Base-by-base conservation (phyloP, 2,113 vertebrate genomes). In the Fukomys damarensis region DNA sequence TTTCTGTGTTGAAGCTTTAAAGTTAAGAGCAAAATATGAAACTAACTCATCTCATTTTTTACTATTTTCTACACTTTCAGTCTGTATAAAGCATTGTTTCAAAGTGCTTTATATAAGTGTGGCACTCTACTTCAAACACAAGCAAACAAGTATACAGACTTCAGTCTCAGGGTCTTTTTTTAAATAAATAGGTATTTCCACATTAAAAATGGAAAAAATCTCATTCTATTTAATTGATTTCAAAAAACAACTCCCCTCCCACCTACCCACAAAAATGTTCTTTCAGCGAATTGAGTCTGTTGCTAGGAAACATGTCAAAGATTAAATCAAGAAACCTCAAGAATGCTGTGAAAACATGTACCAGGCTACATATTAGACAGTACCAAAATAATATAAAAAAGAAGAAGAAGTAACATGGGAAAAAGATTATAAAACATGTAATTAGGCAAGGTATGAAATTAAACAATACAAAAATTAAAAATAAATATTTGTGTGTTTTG, bases 281-380 rank as follows among this genome's bases (percentile, higher is more conserved):
- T 97, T 97, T 96, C 80, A 94, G 89, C 91, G 86, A 84, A 93
- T 56, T 97, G 96, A 28, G 1, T 92, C 86, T 96, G 98, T 98
- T 98, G 97, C 98, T 98, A 98, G 97, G 98, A 99, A 97, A 98
- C 96, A 82, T 97, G 79, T 92, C 97, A 98, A 98, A 98, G 96
- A 98, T 95, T 98, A 97, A 98, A 98, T 98, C 96, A 97, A 84
- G 93, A 98, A 97, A 95, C 90, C 96, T 98, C 80, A 95, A 97
- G 96, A 98, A 98, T 93, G 93, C 96, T 97, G 92, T 97, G 96
- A 98, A 98, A 98, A 97, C 96, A 97, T 94, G 77, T 46, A 54
- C 92, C 85, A 86, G 94, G 28, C 95, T 77, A 96, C 96, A 97
- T 96, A 97, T 17, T 98, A 96, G 97, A 97, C 96, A 94, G 77